phyloP scores from a whole-genome alignment of 1,140 invertebrate species.

The Hylyphantes graminicola region DNA sequence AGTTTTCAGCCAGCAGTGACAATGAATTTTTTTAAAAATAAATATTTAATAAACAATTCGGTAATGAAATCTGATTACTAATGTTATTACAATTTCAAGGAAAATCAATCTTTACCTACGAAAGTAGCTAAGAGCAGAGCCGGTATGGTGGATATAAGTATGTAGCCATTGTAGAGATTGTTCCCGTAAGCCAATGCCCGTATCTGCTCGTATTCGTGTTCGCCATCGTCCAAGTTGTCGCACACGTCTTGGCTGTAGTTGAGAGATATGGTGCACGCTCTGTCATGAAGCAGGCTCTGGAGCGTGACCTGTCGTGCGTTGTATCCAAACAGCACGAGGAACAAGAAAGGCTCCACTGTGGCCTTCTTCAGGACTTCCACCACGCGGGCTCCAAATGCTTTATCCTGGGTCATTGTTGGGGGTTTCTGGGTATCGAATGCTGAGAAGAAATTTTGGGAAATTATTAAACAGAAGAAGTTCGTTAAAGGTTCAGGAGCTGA shows the following conservation, averaged over 20 bases:
- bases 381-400: background rate
- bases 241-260: conserved; percentile 64
- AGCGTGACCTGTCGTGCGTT: conserved; percentile 67
- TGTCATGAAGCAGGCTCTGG: conserved; percentile 69
- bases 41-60: too few species aligned
- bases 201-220: conserved; percentile 58
- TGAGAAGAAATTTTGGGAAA: too few species aligned
- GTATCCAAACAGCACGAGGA: conserved; percentile 69
- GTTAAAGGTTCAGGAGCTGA: too few species aligned
- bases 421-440: background rate
- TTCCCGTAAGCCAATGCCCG: conserved; percentile 2
- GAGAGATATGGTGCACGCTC: conserved; percentile 63
- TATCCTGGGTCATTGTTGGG: background rate
- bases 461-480: too few species aligned
- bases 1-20: too few species aligned
- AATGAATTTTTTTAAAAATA: too few species aligned
- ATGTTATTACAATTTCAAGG: too few species aligned
- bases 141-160: conserved; percentile 62
- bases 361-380: conserved; percentile 18
- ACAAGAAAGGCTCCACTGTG: conserved; percentile 70
- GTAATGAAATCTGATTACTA: too few species aligned
- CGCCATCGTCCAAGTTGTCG: conserved; percentile 63
- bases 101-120: conserved; percentile 49
- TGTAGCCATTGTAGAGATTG: conserved; percentile 66
- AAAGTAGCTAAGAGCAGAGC: conserved; percentile 68